Evolutionary conservation across 1,140 invertebrate species (phyloP).

Genomic region (Eupristina koningsbergeri): DNA sequence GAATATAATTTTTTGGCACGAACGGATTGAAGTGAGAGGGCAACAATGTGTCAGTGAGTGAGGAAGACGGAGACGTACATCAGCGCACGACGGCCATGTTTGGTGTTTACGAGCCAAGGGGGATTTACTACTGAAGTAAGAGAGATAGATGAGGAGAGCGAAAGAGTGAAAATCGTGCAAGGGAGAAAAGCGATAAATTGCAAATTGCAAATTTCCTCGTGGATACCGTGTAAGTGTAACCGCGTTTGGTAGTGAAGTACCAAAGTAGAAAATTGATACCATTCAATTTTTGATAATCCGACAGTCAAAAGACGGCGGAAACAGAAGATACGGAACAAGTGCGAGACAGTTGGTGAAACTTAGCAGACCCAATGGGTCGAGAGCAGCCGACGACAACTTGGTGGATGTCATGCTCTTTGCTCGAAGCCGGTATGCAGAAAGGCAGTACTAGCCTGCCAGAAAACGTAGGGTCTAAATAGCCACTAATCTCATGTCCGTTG

Average conservation of each 20-base stretch:
- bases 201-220: conserved; percentile 6
- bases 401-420: background rate
- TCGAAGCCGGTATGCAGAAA: conserved; percentile 58
- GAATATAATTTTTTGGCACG: conserved; percentile 1
- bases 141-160: background rate
- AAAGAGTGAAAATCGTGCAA: no score
- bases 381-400: background rate
- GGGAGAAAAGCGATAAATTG: conserved; percentile 7
- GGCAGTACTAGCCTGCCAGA: conserved; percentile 64
- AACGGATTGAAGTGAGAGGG: background rate
- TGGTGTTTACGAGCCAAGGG: conserved; percentile 73
- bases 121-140: conserved; percentile 58
- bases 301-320: background rate
- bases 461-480: conserved; percentile 64
- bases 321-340: background rate
- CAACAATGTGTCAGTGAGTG: background rate
- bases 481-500: conserved; percentile 38
- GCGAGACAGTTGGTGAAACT: background rate
- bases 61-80: conserved; percentile 32
- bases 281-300: no score
- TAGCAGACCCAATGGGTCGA: conserved; percentile 35
- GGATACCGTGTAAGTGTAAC: background rate
- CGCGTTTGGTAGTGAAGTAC: background rate
- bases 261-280: background rate
- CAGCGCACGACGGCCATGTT: conserved; percentile 70